These are phyloP conservation scores for Megaleporinus macrocephalus DNA, from an alignment of 2,113 vertebrate genomes.

Conservation along the genomic window DNA sequence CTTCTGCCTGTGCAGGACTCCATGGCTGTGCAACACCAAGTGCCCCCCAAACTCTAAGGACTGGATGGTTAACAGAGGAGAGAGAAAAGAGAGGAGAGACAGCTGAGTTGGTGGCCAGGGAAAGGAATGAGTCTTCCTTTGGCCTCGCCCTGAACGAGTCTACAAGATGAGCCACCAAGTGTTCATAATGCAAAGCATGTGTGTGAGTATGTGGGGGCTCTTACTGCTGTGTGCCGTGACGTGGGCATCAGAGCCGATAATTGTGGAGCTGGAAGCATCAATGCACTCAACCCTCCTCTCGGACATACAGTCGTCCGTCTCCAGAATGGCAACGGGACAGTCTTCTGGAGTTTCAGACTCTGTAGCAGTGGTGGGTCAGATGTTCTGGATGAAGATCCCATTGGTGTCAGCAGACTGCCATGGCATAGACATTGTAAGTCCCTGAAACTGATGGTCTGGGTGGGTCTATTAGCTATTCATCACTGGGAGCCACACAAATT, in stretches of 20 bases:
- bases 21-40: not conserved
- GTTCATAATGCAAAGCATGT: slow-evolving; percentile 38
- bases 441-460: not conserved
- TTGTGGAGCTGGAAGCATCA: slow-evolving; percentile 88
- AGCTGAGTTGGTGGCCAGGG: slow-evolving; percentile 21
- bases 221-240: slow-evolving; percentile 55
- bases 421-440: slow-evolving; percentile 49
- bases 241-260: slow-evolving; percentile 75
- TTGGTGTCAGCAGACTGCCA: slow-evolving; percentile 75
- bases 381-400: slow-evolving; percentile 86
- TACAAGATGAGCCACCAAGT: slow-evolving; percentile 34
- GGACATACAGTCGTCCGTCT: slow-evolving; percentile 73
- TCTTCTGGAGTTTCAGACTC: slow-evolving; percentile 87
- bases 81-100: not conserved
- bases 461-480: not conserved
- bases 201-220: slow-evolving; percentile 69
- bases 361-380: slow-evolving; percentile 86
- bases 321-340: slow-evolving; percentile 62
- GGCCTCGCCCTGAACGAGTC: slow-evolving; percentile 30
- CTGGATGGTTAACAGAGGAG: slow-evolving; percentile 8
- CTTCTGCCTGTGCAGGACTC: not conserved
- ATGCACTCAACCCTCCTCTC: slow-evolving; percentile 88
- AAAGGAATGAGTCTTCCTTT: slow-evolving; percentile 21
- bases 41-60: not conserved
- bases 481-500: not conserved